These are phyloP conservation scores for Napeogenes sylphis DNA, from an alignment of 2,888 invertebrate species.

Conservation along the genomic window DNA sequence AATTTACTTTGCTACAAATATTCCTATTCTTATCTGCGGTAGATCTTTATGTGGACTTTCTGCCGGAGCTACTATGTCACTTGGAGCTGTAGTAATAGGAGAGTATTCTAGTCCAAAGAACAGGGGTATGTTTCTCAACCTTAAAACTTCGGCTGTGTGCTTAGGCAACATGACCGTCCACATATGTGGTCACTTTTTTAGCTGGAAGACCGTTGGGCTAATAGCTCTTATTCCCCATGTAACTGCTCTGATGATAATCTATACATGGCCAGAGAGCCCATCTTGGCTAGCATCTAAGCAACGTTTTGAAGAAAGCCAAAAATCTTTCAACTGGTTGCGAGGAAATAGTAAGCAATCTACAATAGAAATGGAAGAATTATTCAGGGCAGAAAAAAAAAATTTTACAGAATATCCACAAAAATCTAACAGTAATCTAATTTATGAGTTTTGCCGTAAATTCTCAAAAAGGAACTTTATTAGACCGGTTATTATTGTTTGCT, in stretches of 20 bases:
- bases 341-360: constrained; percentile 45
- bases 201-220: constrained; percentile 48
- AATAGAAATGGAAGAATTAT: constrained; percentile 43
- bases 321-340: constrained; percentile 70
- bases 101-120: constrained; percentile 53
- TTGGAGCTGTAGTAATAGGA: constrained; percentile 54
- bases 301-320: constrained; percentile 64
- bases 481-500: constrained; percentile 44
- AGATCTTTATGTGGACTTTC: constrained; percentile 46
- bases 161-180: constrained; percentile 48
- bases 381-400: constrained; percentile 43
- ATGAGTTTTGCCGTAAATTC: constrained; percentile 44
- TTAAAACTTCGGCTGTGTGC: constrained; percentile 49
- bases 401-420: constrained; percentile 19
- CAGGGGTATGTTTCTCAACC: constrained; percentile 52
- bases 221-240: constrained; percentile 40
- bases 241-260: constrained; percentile 44
- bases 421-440: constrained; percentile 24
- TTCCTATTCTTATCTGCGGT: constrained; percentile 42
- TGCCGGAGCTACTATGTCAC: constrained; percentile 39
- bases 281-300: constrained; percentile 77
- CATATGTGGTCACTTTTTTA: constrained; percentile 38
- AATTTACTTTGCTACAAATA: constrained; percentile 41
- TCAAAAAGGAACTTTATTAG: constrained; percentile 48
- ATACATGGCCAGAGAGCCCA: constrained; percentile 78